Conservation (phyloP, 2,888 invertebrate genomes). For the Phengaris alcon region DNA sequence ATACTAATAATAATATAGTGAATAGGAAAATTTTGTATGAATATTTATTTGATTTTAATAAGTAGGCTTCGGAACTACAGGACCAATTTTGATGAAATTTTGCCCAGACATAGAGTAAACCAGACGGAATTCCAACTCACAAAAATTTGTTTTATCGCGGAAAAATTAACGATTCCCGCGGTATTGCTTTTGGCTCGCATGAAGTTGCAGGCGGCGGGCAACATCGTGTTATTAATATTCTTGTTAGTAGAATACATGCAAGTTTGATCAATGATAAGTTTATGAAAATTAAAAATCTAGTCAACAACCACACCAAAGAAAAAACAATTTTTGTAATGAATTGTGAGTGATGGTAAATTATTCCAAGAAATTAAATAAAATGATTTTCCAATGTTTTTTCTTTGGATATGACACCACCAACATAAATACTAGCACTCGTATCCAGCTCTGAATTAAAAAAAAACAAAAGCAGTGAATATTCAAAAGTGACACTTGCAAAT, state of each 20-base stretch:
- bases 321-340: constrained; percentile 49
- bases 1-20: too few relatives aligned
- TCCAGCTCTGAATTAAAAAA: constrained; percentile 23
- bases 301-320: constrained; percentile 70
- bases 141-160: too few relatives aligned
- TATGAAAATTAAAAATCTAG: neutral
- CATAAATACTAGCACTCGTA: neutral
- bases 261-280: neutral
- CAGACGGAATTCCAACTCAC: too few relatives aligned
- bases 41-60: too few relatives aligned
- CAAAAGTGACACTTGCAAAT: constrained; percentile 75
- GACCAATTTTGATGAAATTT: too few relatives aligned
- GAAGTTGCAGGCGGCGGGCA: too few relatives aligned
- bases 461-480: constrained; percentile 46
- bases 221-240: too few relatives aligned
- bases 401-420: constrained; percentile 47
- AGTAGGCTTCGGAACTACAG: too few relatives aligned
- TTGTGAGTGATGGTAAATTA: neutral
- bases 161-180: too few relatives aligned
- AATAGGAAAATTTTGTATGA: too few relatives aligned
- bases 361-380: constrained; percentile 2
- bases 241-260: neutral
- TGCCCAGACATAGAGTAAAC: neutral
- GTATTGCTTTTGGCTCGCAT: too few relatives aligned
- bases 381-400: constrained; percentile 54